Evolutionary conservation across 2,888 invertebrate genomes (phyloP), one percentile per base, ranked within the genome.

Genomic region (Osedax frankpressi): DNA sequence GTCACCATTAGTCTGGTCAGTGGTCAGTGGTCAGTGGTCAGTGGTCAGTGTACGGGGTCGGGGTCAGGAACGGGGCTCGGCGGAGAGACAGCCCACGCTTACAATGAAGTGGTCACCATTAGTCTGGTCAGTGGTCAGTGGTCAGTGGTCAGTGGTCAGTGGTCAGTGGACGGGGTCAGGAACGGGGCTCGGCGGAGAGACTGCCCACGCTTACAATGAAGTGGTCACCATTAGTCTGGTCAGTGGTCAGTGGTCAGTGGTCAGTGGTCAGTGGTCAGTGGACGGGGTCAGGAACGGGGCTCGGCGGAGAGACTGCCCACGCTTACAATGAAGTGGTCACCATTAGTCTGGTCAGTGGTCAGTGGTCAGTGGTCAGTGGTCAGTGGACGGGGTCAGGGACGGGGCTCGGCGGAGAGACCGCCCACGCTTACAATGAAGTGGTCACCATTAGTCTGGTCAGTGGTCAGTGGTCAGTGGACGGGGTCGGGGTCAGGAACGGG

Each of bases 131-230:
- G 84, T n/a, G n/a, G n/a, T n/a, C n/a, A n/a, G n/a, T n/a, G n/a
- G n/a, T n/a, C n/a, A n/a, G n/a, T n/a, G n/a, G n/a, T n/a, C n/a
- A n/a, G n/a, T n/a, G n/a, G n/a, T n/a, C n/a, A n/a, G n/a, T n/a
- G n/a, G n/a, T n/a, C n/a, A n/a, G n/a, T n/a, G n/a, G 2, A 82
- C 84, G 70, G 87, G 86, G 24, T 94, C 96, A 0, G 96, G 94
- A 24, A 89, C 94, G 86, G 97, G n/a, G n/a, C n/a, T 97, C 78
- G 97, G 97, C 28, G 97, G 97, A 0, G 98, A 98, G 87, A 94
- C 97, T 0, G 95, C 96, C 0, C 89, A 89, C 81, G 96, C 97
- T 0, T 98, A 98, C 84, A 80, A 85, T 75, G 94, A 97, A 81
- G 88, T 96, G 67, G 91, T 96, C 63, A 98, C 97, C 2, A 95